Conservation (phyloP, 2,797 vertebrate species). For the Pelobates cultripes region DNA sequence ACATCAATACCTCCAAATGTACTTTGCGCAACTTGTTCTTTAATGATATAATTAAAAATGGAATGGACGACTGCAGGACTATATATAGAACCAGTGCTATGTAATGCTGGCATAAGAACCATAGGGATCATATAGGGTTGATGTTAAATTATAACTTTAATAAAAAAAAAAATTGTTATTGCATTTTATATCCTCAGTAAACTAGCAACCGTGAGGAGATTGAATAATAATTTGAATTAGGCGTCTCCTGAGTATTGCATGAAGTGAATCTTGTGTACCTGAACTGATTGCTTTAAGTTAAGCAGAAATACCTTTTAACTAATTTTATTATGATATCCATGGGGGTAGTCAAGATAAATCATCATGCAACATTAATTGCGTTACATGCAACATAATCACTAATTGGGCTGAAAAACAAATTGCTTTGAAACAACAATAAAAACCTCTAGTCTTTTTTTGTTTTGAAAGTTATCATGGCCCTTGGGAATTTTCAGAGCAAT, state of each 20-base stretch:
- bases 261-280: constrained; percentile 22
- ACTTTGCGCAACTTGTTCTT: too few species aligned
- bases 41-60: too few species aligned
- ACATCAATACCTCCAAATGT: too few species aligned
- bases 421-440: neutral
- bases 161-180: too few species aligned
- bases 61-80: too few species aligned
- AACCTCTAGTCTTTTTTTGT: neutral
- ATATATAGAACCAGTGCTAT: too few species aligned
- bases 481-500: too few species aligned
- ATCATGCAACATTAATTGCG: constrained; percentile 15
- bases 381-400: constrained; percentile 19
- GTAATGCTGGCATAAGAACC: too few species aligned
- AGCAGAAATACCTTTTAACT: constrained; percentile 17
- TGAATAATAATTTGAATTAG: neutral
- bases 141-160: too few species aligned
- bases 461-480: too few species aligned
- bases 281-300: constrained; percentile 23
- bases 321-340: constrained; percentile 23
- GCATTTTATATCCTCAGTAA: neutral
- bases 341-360: constrained; percentile 38
- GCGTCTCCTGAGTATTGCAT: constrained; percentile 24
- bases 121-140: too few species aligned
- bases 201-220: neutral
- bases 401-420: neutral